Percentiles rank a stretch among this genome's conserved stretches.
phyloP scores from a whole-genome alignment of 2,888 invertebrate genomes.

The Gasteruption jaculator region DNA sequence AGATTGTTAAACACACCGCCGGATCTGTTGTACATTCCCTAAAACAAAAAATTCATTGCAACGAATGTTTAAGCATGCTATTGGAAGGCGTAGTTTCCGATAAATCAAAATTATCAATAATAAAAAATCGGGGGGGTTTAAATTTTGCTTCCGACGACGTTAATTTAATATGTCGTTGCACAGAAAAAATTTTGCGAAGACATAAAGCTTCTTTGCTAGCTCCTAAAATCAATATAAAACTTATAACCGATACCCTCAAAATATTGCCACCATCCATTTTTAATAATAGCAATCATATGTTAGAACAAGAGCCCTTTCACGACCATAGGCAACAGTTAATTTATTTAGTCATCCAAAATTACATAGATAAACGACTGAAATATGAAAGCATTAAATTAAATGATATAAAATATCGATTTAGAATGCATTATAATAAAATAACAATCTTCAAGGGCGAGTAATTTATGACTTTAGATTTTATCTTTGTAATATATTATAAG shows the following conservation, averaged over 20 bases:
- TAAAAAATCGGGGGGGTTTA: slow-evolving; percentile 17
- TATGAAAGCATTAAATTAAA: too few relatives aligned
- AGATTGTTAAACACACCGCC: slow-evolving; percentile 14
- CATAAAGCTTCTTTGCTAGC: neutral
- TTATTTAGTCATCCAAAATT: too few relatives aligned
- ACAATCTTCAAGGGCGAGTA: too few relatives aligned
- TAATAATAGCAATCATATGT: slow-evolving; percentile 7
- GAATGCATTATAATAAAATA: too few relatives aligned
- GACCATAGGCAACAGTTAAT: too few relatives aligned
- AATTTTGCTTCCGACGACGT: slow-evolving; percentile 15
- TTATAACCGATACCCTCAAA: slow-evolving; percentile 14
- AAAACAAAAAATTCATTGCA: too few relatives aligned
- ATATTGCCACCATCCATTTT: slow-evolving; percentile 11
- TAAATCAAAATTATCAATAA: slow-evolving; percentile 10
- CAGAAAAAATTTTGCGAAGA: too few relatives aligned
- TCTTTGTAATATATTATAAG: too few relatives aligned
- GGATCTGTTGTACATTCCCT: slow-evolving; percentile 13
- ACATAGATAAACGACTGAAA: slow-evolving; percentile 11
- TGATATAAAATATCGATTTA: too few relatives aligned
- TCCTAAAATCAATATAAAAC: slow-evolving; percentile 4
- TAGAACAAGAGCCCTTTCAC: too few relatives aligned
- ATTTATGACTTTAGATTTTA: too few relatives aligned
- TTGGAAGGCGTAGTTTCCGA: too few relatives aligned
- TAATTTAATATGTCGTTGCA: slow-evolving; percentile 9
- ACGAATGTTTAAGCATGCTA: slow-evolving; percentile 1